A percentile compares a stretch with the other conserved stretches of the same genome.
Conservation (phyloP, 2,888 invertebrate genomes). For the Machimus atricapillus region DNA sequence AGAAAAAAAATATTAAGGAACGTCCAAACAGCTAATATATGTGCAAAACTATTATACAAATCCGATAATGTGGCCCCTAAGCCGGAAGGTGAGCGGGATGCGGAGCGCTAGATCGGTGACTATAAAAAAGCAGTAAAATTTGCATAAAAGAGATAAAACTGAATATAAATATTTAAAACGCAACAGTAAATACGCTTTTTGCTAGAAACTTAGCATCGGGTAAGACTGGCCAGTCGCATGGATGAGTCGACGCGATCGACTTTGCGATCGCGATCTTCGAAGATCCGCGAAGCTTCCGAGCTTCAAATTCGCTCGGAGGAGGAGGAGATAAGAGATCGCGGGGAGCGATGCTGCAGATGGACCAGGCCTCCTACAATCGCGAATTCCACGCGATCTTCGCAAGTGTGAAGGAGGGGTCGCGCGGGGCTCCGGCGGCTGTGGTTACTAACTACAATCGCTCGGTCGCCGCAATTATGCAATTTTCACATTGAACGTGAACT, state of each 20-base stretch:
- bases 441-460: not conserved
- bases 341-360: not conserved
- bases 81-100: not conserved
- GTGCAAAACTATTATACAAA: not conserved
- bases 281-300: not conserved
- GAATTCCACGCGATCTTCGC: not conserved
- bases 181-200: not conserved
- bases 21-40: not conserved
- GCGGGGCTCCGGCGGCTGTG: not conserved
- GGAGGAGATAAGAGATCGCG: not conserved
- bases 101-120: not conserved
- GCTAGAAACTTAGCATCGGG: not conserved
- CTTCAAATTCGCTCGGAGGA: not conserved
- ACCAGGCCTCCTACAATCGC: not conserved
- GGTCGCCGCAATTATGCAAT: constrained; percentile 27
- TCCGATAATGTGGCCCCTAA: not conserved
- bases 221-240: not conserved
- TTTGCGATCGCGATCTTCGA: not conserved
- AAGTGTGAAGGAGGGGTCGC: not conserved
- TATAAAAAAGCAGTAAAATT: not conserved
- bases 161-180: not conserved
- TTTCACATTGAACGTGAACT: constrained; percentile 19
- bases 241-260: not conserved
- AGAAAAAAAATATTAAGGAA: not conserved
- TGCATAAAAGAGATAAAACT: not conserved